Base-by-base conservation (phyloP, 2,113 vertebrate species). In the Bostrychus sinensis region DNA sequence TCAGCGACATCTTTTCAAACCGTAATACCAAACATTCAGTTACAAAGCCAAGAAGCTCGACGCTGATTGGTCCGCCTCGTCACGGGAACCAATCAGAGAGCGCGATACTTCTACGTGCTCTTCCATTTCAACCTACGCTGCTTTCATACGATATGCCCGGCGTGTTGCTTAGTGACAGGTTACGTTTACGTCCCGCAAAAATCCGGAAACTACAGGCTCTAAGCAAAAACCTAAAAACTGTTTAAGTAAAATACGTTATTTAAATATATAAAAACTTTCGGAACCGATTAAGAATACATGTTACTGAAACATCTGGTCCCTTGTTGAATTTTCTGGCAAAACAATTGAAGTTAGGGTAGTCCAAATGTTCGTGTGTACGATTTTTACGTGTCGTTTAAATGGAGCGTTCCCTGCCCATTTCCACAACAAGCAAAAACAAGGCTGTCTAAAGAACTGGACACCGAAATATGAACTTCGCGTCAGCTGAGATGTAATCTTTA, bases 1-100 rank as follows among this genome's bases (percentile, higher is more conserved):
- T 63, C 8, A 82, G 10, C 82, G 92, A 92, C 93, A 94, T 94
- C 26, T 78, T 88, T 71, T 72, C 56, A 82, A 68, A 78, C n/a
- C 5, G 25, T 37, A 56, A 72, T 56, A 63, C 41, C 56, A 66
- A 81, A 78, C 65, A 19, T 51, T 20, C 25, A 19, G 2, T 11
- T 22, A 13, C 12, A n/a, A 3, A 0, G 48, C 26, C n/a, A 87
- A 80, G 61, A 85, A 89, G 8, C 16, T 51, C 39, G 7, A 6
- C 11, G 19, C 30, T 79, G 85, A 90, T 91, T 91, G 13, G 88
- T 34, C 50, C 0, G 3, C 19, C 1, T 0, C 0, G 2, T 36
- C 5, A 0, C 0, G 2, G 0, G 0, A 39, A 0, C 91, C 89
- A 92, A 92, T 90, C 84, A 78, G 13, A 59, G 23, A 30, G 0